A percentile compares a stretch with the other conserved stretches of the same genome.
phyloP scores from a whole-genome alignment of 2,888 invertebrate species.

The Panzeria rudis region DNA sequence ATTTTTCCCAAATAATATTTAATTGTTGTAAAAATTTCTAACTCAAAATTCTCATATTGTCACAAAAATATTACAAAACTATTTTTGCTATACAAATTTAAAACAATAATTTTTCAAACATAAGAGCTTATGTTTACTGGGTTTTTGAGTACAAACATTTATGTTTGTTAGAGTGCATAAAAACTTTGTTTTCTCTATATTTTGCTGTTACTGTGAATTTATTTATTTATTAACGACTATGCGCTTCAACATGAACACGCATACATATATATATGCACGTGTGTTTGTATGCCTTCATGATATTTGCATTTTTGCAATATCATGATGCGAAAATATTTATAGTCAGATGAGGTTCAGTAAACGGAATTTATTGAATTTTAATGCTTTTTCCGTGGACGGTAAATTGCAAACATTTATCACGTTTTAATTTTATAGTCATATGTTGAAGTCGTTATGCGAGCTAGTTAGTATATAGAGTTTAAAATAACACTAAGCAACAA shows the following conservation, averaged over 20 bases:
- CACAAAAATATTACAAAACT: too few relatives aligned
- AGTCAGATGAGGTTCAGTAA: neutral
- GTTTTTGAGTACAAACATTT: neutral
- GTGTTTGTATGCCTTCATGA: neutral
- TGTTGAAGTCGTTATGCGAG: neutral
- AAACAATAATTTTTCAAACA: neutral
- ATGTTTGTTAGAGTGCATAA: neutral
- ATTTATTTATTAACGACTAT: slow-evolving; percentile 8
- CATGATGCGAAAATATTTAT: neutral
- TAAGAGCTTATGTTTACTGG: neutral
- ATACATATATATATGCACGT: too few relatives aligned
- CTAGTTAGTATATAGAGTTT: too few relatives aligned
- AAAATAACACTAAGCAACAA: too few relatives aligned
- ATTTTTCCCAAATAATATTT: too few relatives aligned
- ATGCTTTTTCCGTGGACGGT: neutral
- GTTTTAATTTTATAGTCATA: neutral
- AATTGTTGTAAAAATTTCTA: too few relatives aligned
- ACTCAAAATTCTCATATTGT: too few relatives aligned
- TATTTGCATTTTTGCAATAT: slow-evolving; percentile 4
- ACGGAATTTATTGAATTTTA: slow-evolving; percentile 9
- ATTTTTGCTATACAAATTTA: too few relatives aligned
- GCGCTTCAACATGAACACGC: neutral
- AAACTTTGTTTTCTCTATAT: neutral
- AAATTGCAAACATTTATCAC: neutral
- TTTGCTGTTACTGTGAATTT: neutral